Base-by-base conservation (phyloP, 2,797 vertebrate genomes). In the Macroramphosus scolopax region DNA sequence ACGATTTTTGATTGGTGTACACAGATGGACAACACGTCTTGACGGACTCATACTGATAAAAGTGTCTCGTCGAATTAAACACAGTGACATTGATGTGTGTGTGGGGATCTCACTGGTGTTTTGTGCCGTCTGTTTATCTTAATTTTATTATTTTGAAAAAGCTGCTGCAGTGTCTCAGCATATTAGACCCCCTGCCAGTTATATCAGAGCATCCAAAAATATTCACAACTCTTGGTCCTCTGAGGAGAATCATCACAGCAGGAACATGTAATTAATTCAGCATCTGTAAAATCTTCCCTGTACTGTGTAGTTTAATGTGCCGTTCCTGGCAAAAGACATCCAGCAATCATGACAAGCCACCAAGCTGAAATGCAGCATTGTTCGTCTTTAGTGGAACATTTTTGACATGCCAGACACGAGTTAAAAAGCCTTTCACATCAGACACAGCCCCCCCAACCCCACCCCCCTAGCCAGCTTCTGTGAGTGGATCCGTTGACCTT, bases 401-500 rank as follows among this genome's bases (percentile, higher is more conserved):
- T n/a, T n/a, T n/a, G n/a, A 42, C 13, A 36, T 44, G 46, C 38
- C 43, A 57, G 31, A 57, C 18, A 22, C n/a, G 25, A 56, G 24
- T 56, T 40, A 58, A 13, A 64, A 18, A 35, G 17, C 65, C 58
- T 62, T 51, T 68, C 20, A 39, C 65, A 58, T 56, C 72, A 65
- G 34, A 44, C 32, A 38, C 33, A 57, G 22, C 58, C 61, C 39
- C 51, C 70, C 54, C 46, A 2, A 12, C 51, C 68, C 45, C 46
- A 47, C 42, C 10, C 26, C 17, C 16, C 28, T 5, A 9, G 9
- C 29, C 37, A 42, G 56, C 42, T 55, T 72, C 48, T 40, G 49
- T 31, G 68, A 56, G 51, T 61, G 57, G 53, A 44, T 53, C 45
- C 45, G 39, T 58, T 88, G 85, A 88, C 86, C 81, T 83, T 80